A percentile compares a stretch with the other conserved stretches of the same genome.
phyloP scores from a whole-genome alignment of 53 echinoderm and acorn worm species.

The Paelopatides confundens region DNA sequence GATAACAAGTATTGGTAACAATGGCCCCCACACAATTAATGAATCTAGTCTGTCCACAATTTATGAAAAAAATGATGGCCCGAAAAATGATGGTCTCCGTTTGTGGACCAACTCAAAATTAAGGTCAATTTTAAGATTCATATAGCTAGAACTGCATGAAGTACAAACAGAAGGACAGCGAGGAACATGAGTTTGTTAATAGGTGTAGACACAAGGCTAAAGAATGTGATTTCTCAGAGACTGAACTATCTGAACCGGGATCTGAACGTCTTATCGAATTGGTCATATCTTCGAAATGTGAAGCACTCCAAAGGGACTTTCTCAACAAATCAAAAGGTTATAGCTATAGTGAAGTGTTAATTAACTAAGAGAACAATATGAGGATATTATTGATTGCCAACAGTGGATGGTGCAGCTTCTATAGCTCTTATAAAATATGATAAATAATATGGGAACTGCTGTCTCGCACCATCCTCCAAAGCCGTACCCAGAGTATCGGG shows the following conservation, averaged over 20 bases:
- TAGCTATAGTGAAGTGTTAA: constrained; percentile 4
- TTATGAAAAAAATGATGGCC: constrained; percentile 15
- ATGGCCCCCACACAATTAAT: constrained; percentile 44
- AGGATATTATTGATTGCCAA: constrained; percentile 12
- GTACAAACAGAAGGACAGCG: constrained; percentile 12
- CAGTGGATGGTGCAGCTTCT: neutral
- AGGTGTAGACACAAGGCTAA: constrained; percentile 48
- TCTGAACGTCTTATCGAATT: constrained; percentile 67
- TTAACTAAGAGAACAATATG: constrained; percentile 27
- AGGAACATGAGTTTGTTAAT: constrained; percentile 57
- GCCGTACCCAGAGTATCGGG: constrained; percentile 52
- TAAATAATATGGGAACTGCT: constrained; percentile 46
- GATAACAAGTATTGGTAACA: constrained; percentile 35
- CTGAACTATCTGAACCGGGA: constrained; percentile 43
- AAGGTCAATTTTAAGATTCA: too few species aligned
- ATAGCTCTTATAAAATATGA: constrained; percentile 8
- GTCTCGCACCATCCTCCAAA: constrained; percentile 37
- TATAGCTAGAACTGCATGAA: constrained; percentile 49
- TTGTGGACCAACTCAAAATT: too few species aligned
- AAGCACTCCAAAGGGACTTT: constrained; percentile 24
- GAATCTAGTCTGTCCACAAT: constrained; percentile 42
- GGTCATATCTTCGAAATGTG: constrained; percentile 61
- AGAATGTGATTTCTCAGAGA: constrained; percentile 52
- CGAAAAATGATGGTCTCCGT: too few species aligned
- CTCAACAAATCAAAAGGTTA: neutral